A percentile compares a stretch with the other conserved stretches of the same genome.
Conservation (phyloP, 2,113 vertebrate species). For the Eurypyga helias region DNA sequence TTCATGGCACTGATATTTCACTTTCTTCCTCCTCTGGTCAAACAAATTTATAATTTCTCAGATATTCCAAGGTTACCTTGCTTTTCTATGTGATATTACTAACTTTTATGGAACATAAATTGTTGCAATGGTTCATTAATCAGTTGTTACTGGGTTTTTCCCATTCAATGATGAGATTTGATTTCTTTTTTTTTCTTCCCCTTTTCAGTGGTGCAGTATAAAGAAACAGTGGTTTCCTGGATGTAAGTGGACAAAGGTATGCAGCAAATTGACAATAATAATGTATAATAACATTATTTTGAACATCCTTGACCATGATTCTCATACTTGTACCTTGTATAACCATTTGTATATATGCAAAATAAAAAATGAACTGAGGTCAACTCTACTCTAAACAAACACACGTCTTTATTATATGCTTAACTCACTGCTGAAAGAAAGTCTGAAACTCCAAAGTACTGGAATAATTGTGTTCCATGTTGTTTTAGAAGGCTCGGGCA, state of each 20-base stretch:
- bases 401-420: not conserved
- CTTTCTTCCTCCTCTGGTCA: not conserved
- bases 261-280: not conserved
- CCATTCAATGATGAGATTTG: not conserved
- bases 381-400: not conserved
- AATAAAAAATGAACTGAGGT: not conserved
- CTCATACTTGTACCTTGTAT: not conserved
- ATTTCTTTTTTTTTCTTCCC: not conserved
- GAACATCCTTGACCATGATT: not conserved
- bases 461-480: not conserved
- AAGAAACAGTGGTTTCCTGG: not conserved
- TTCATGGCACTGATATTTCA: not conserved
- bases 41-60: not conserved
- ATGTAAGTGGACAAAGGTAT: not conserved
- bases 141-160: not conserved
- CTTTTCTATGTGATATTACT: not conserved
- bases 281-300: not conserved
- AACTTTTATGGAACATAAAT: not conserved
- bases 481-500: not conserved
- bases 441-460: not conserved
- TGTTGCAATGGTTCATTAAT: not conserved
- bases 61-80: not conserved
- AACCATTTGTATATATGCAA: not conserved
- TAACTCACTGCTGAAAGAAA: not conserved
- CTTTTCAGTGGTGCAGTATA: not conserved